phyloP scores from a whole-genome alignment of 1,140 invertebrate genomes.

The Amphibalanus amphitrite region DNA sequence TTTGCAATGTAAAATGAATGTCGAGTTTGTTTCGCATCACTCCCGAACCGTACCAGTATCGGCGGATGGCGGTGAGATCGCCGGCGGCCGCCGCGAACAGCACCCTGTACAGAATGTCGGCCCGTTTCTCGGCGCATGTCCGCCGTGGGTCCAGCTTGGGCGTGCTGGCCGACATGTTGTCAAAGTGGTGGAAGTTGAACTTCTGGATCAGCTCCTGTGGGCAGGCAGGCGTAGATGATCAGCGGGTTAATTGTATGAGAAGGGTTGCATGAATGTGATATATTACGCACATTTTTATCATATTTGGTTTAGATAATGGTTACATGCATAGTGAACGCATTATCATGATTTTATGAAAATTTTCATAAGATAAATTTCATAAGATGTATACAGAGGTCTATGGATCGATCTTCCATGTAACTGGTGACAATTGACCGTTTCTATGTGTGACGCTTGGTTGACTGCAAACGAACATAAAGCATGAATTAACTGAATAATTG shows the following conservation, averaged over 20 bases:
- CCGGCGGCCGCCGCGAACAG: constrained; percentile 36
- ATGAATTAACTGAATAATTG: constrained; percentile 1
- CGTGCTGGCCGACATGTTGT: constrained; percentile 29
- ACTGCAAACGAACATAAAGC: neutral
- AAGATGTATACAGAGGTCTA: neutral
- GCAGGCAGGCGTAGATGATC: neutral
- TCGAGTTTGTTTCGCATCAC: too few species aligned
- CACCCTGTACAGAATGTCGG: constrained; percentile 30
- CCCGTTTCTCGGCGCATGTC: constrained; percentile 27
- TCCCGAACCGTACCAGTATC: constrained; percentile 21
- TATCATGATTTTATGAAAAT: neutral
- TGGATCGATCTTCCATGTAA: neutral
- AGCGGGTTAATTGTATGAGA: neutral
- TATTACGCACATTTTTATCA: neutral
- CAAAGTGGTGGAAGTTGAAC: constrained; percentile 43
- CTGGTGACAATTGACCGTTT: neutral
- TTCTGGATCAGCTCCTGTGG: constrained; percentile 30
- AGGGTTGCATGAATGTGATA: neutral
- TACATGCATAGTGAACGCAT: too few species aligned
- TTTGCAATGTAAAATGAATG: too few species aligned
- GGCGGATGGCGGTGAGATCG: constrained; percentile 32
- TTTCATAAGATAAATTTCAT: neutral
- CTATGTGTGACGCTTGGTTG: constrained; percentile 3
- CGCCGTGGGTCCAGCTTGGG: constrained; percentile 32
- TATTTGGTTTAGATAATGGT: neutral